A percentile compares a stretch with the other conserved stretches of the same genome.
Conservation (phyloP, 1,140 invertebrate species). For the Muscidifurax raptorellus region DNA sequence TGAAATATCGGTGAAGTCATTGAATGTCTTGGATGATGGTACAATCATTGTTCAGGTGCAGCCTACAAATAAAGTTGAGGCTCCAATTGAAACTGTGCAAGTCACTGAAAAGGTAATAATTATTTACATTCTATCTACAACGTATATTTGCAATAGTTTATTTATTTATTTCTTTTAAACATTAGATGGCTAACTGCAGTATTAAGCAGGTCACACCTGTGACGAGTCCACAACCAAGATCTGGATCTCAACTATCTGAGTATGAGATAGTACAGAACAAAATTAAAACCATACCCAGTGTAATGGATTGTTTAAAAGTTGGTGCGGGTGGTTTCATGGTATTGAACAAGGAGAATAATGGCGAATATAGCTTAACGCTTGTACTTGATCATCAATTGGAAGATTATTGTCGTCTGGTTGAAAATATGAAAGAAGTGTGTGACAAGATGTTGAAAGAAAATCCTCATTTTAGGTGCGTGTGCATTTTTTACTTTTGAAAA, state of each 20-base stretch:
- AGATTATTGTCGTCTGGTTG: constrained; percentile 49
- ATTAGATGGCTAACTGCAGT: constrained; percentile 28
- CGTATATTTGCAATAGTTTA: neutral
- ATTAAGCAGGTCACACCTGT: neutral
- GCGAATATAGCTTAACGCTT: constrained; percentile 52
- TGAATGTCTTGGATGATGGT: constrained; percentile 33
- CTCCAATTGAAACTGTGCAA: neutral
- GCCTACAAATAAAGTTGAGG: neutral
- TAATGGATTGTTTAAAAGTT: constrained; percentile 28
- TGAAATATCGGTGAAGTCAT: constrained; percentile 17
- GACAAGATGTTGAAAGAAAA: neutral
- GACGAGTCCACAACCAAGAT: neutral
- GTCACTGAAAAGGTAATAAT: constrained; percentile 18
- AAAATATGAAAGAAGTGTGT: constrained; percentile 51
- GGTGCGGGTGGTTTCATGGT: constrained; percentile 51
- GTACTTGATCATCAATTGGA: neutral
- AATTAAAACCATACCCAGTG: constrained; percentile 10
- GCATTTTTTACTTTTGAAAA: neutral
- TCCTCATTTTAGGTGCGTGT: constrained; percentile 53
- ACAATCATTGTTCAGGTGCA: constrained; percentile 57
- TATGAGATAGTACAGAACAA: neutral
- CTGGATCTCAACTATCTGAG: neutral
- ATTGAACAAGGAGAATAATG: constrained; percentile 43
- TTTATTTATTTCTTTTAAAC: neutral
- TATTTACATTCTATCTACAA: neutral